Evolutionary conservation across 2,888 invertebrate genomes (phyloP).

Genomic region (Amphimallon solstitiale): DNA sequence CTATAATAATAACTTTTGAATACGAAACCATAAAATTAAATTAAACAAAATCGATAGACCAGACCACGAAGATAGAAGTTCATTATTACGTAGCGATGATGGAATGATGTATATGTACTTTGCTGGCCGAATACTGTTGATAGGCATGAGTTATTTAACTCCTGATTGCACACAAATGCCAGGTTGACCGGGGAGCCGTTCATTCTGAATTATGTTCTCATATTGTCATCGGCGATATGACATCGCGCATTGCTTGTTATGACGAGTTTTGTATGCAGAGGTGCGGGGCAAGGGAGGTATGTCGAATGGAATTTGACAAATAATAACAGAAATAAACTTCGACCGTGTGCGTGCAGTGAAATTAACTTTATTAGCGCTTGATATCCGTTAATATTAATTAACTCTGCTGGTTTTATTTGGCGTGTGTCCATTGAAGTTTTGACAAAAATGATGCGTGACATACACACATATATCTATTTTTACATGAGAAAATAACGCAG

Average conservation of each 20-base stretch:
- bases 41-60: conserved; percentile 45
- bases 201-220: conserved; percentile 56
- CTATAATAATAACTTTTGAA: too few species aligned
- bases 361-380: conserved; percentile 32
- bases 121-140: conserved; percentile 54
- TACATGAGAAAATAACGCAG: too few species aligned
- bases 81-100: conserved; percentile 49
- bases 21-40: conserved; percentile 39
- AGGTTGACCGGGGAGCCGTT: conserved; percentile 51
- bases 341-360: conserved; percentile 18
- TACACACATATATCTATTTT: neutral
- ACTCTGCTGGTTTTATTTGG: conserved; percentile 17
- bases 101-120: conserved; percentile 51
- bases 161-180: conserved; percentile 62
- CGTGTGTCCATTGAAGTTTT: conserved; percentile 27
- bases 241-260: conserved; percentile 58
- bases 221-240: conserved; percentile 57
- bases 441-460: neutral
- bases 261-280: conserved; percentile 57
- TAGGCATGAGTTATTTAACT: conserved; percentile 61
- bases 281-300: neutral
- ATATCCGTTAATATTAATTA: conserved; percentile 36
- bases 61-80: conserved; percentile 35
- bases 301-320: conserved; percentile 55
- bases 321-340: conserved; percentile 37